Evolutionary conservation across 2,888 invertebrate species (phyloP), one percentile per base, ranked within the genome.

Genomic region (Amiota minor): DNA sequence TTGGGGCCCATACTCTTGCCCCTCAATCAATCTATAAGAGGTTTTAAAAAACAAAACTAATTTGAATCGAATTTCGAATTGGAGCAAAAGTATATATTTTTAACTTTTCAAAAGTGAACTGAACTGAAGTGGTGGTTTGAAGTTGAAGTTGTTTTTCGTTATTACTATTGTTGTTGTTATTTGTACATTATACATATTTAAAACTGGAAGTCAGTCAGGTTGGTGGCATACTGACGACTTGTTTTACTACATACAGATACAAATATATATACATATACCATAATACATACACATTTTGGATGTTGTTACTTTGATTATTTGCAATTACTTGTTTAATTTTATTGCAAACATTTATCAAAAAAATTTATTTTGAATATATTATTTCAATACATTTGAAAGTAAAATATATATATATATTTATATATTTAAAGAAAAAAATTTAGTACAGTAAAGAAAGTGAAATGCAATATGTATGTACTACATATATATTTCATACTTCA

Each of bases 11-110:
- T n/a, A 11, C 11, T 50, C 53, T 35, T 35, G 12, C 53, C 12
- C n/a, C 53, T 12, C 53, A 50, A 12, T 50, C 2, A 12, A 59
- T 11, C 59, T 18, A 56, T 23, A 23, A 8, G n/a, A n/a, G 10
- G 11, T 16, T 56, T 56, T 56, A 16, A n/a, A 64, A 64, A 35
- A 45, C 2, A 62, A 62, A 62, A 47, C 65, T 47, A 65, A 65
- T 65, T 65, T 65, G 65, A 65, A 47, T 65, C 47, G 65, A 49
- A 45, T 35, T 35, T 35, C 18, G 49, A 65, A 65, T 65, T 65
- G 47, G 65, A 65, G 23, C 65, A 65, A 47, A 35, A 4, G 35
- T 35, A 35, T 35, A n/a, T n/a, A n/a, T 35, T 35, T 23, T 35
- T 35, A 35, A 3, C 2, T 35, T 35, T 35, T 35, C 35, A 35